phyloP scores from a whole-genome alignment of 2,797 vertebrate genomes.

The Apogon hyalosoma region DNA sequence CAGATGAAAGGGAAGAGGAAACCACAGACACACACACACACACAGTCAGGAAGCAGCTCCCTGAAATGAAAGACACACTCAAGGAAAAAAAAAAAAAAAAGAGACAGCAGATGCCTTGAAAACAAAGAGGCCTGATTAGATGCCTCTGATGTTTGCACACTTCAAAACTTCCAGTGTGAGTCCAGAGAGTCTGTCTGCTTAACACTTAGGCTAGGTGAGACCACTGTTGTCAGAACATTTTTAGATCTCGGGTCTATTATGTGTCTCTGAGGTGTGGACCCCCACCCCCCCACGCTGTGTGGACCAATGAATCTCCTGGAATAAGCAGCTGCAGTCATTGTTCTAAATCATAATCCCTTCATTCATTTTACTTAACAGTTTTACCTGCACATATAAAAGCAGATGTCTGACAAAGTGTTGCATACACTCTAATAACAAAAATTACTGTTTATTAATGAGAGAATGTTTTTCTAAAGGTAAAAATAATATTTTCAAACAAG shows the following conservation, averaged over 20 bases:
- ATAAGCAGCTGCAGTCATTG: no score
- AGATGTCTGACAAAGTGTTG: no score
- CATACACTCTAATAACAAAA: no score
- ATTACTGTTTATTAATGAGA: no score
- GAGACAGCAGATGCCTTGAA: slow-evolving; percentile 24
- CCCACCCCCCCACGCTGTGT: not conserved
- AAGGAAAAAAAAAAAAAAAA: slow-evolving; percentile 8
- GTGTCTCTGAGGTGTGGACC: not conserved
- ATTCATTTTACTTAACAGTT: no score
- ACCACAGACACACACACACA: slow-evolving; percentile 30
- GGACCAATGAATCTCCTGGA: not conserved
- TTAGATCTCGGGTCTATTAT: not conserved
- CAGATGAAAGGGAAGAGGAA: slow-evolving; percentile 45
- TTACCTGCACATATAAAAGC: no score
- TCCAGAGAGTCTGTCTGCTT: not conserved
- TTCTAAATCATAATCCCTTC: no score
- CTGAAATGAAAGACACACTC: slow-evolving; percentile 60
- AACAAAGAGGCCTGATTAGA: slow-evolving; percentile 60
- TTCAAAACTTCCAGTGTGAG: not conserved
- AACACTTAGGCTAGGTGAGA: not conserved
- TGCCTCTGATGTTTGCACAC: slow-evolving; percentile 6
- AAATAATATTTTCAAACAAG: no score
- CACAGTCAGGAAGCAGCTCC: slow-evolving; percentile 48
- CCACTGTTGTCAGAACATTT: not conserved
- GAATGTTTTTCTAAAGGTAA: no score